phyloP scores from a whole-genome alignment of 2,888 invertebrate genomes.

The Lacanobia wlatinum region DNA sequence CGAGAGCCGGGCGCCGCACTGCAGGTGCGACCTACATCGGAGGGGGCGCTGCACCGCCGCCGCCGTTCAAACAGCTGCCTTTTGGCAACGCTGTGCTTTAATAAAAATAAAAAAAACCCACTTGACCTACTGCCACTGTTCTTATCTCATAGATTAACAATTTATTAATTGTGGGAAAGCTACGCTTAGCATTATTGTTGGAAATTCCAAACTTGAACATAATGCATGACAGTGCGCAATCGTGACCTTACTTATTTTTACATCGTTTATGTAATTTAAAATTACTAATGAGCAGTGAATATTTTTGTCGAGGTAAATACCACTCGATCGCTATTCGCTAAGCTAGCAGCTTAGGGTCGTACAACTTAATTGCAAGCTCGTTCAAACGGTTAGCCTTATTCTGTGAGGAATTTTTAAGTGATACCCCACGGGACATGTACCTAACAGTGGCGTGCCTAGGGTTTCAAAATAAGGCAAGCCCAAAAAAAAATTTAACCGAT shows the following conservation, averaged over 20 bases:
- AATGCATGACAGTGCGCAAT: constrained; percentile 1
- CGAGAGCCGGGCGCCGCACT: constrained; percentile 78
- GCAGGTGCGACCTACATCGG: constrained; percentile 86
- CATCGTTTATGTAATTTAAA: not conserved
- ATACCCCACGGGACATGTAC: too few relatives aligned
- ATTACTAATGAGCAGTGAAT: not conserved
- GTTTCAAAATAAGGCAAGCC: too few relatives aligned
- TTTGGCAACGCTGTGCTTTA: constrained; percentile 61
- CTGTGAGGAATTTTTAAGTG: too few relatives aligned
- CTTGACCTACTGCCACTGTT: constrained; percentile 67
- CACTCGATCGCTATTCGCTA: not conserved
- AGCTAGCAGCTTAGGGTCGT: not conserved
- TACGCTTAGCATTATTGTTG: constrained; percentile 6
- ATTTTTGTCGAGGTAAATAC: not conserved
- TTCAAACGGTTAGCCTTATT: too few relatives aligned
- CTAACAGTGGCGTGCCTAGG: too few relatives aligned
- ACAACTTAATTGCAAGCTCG: not conserved
- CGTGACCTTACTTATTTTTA: not conserved
- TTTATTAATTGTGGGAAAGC: constrained; percentile 61
- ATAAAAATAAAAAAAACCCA: constrained; percentile 64
- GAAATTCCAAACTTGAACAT: constrained; percentile 8
- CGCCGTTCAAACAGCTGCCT: constrained; percentile 27
- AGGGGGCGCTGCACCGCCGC: constrained; percentile 32
- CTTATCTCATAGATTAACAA: constrained; percentile 48
- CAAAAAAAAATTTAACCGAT: too few relatives aligned